Conservation (phyloP, 2,113 vertebrate species). For the Pygoscelis adeliae region DNA sequence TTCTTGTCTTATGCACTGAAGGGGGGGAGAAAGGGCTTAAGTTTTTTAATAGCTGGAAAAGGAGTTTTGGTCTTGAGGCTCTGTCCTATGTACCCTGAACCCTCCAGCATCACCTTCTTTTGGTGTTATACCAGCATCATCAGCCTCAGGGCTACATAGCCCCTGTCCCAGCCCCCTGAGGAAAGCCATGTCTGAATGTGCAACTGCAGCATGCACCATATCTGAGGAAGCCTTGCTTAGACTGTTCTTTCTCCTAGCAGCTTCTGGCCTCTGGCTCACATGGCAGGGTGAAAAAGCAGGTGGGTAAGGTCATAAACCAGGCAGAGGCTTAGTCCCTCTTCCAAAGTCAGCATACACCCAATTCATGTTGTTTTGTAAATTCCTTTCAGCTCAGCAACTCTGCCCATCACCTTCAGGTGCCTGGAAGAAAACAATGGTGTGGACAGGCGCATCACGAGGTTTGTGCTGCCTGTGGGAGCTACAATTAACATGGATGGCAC, state of each 20-base stretch:
- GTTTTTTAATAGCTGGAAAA: neutral
- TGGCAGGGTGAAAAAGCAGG: conserved; percentile 49
- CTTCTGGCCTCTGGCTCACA: conserved; percentile 46
- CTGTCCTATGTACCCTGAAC: neutral
- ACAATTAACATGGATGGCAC: conserved; percentile 98
- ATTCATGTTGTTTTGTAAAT: neutral
- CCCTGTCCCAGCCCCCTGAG: neutral
- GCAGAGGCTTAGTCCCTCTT: neutral
- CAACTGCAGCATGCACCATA: neutral
- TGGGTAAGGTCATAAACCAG: conserved; percentile 18
- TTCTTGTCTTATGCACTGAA: neutral
- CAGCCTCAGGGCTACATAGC: neutral
- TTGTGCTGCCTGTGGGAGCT: conserved; percentile 92
- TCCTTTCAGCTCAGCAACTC: conserved; percentile 87
- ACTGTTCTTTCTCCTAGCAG: conserved; percentile 28
- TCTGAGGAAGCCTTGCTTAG: conserved; percentile 31
- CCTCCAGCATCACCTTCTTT: neutral
- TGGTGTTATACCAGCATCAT: neutral
- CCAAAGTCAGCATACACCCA: neutral
- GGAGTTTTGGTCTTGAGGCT: neutral
- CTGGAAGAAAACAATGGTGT: conserved; percentile 92
- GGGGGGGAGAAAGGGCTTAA: neutral
- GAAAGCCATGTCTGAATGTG: neutral
- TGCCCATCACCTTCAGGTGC: conserved; percentile 96
- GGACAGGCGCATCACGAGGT: conserved; percentile 92